Evolutionary conservation across 1,140 invertebrate genomes (phyloP).

Genomic region (Meloidogyne chitwoodi): DNA sequence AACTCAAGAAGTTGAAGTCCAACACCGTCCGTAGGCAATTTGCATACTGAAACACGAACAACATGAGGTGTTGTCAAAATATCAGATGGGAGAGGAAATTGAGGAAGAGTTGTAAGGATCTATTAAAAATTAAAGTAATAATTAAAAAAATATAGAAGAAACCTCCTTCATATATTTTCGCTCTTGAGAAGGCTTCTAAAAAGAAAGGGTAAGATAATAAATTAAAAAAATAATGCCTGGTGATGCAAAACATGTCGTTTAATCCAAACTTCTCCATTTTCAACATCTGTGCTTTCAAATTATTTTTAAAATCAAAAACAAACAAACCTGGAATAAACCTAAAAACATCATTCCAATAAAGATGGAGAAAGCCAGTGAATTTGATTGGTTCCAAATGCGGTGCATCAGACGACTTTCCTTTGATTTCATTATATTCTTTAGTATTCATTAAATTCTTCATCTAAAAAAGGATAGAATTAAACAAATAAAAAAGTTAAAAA

Average conservation of each 20-base stretch:
- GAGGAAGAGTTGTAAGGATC: not conserved
- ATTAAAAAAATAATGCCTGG: not conserved
- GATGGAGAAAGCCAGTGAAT: constrained; percentile 18
- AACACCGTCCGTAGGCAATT: constrained; percentile 10
- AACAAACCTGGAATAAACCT: not conserved
- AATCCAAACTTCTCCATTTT: constrained; percentile 1
- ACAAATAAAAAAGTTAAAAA: not conserved
- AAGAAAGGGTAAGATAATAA: too few species aligned
- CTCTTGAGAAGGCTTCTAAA: constrained; percentile 13
- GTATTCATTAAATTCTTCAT: not conserved
- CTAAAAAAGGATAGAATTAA: not conserved
- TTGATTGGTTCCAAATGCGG: constrained; percentile 21
- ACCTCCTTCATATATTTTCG: constrained; percentile 13
- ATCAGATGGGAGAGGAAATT: not conserved
- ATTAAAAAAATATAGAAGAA: not conserved
- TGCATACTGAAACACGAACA: not conserved
- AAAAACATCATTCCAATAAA: constrained; percentile 17
- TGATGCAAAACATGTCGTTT: constrained; percentile 13
- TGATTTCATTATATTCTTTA: constrained; percentile 15
- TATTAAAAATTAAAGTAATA: not conserved
- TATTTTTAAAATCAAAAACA: not conserved
- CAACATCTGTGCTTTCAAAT: not conserved
- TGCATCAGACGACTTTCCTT: not conserved
- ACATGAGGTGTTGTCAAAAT: not conserved
- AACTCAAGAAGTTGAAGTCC: constrained; percentile 3